Percentiles rank a stretch among this genome's conserved stretches.
phyloP scores from a whole-genome alignment of 2,888 invertebrate species.

The Mamestra brassicae region DNA sequence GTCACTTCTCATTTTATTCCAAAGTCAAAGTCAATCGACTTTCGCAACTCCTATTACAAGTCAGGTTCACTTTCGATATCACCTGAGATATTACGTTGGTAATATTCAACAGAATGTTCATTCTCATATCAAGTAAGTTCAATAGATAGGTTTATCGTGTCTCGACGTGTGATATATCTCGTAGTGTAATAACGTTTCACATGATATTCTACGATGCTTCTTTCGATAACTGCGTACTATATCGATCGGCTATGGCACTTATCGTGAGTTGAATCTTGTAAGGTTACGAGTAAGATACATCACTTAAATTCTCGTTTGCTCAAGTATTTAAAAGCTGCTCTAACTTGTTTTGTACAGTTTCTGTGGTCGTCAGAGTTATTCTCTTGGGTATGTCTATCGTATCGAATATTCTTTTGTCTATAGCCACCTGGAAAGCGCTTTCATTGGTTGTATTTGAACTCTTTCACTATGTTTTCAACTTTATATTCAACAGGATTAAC shows the following conservation, averaged over 20 bases:
- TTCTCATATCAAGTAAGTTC: slow-evolving; percentile 23
- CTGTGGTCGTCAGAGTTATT: too few relatives aligned
- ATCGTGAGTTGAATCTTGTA: slow-evolving; percentile 27
- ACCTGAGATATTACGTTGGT: slow-evolving; percentile 33
- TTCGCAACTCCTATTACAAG: slow-evolving; percentile 8
- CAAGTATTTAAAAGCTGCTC: background rate
- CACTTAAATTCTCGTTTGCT: slow-evolving; percentile 22
- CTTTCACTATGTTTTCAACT: too few relatives aligned
- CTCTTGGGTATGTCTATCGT: too few relatives aligned
- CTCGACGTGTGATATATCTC: slow-evolving; percentile 24
- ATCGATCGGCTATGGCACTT: slow-evolving; percentile 37
- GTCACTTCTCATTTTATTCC: slow-evolving; percentile 6
- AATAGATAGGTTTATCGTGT: slow-evolving; percentile 29
- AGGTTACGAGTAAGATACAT: slow-evolving; percentile 9
- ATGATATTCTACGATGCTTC: slow-evolving; percentile 34
- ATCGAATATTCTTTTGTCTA: too few relatives aligned
- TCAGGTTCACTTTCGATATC: slow-evolving; percentile 24
- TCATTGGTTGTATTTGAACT: too few relatives aligned
- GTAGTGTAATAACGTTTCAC: slow-evolving; percentile 37
- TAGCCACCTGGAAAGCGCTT: too few relatives aligned
- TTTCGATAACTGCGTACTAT: slow-evolving; percentile 44
- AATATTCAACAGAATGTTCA: slow-evolving; percentile 39
- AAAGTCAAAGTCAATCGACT: slow-evolving; percentile 29
- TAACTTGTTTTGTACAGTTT: background rate
- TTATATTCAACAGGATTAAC: too few relatives aligned